Percentiles rank a stretch among this genome's conserved stretches.
phyloP scores from a whole-genome alignment of 2,888 invertebrate species.

The Drosophila cognata region DNA sequence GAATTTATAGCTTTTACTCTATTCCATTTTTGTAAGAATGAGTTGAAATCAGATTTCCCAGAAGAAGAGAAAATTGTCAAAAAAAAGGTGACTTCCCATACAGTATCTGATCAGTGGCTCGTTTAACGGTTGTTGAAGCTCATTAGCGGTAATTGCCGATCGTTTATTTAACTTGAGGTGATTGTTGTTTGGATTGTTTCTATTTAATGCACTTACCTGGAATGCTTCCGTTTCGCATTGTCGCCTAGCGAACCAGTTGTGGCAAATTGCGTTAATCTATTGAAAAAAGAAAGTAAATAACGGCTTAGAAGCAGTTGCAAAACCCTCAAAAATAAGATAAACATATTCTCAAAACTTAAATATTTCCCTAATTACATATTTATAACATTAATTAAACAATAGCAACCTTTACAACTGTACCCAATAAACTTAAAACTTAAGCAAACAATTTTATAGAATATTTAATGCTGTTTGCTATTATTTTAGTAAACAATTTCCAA shows the following conservation, averaged over 20 bases:
- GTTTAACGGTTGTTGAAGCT: not conserved
- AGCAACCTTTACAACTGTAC: not conserved
- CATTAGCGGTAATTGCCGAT: not conserved
- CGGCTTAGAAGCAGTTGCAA: slow-evolving; percentile 12
- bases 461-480: not conserved
- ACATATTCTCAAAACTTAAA: not conserved
- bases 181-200: not conserved
- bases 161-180: not conserved
- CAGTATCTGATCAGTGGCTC: not conserved
- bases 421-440: not conserved
- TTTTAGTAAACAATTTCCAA: not conserved
- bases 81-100: not conserved
- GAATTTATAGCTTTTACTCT: no score
- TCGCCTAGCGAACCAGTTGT: slow-evolving; percentile 56
- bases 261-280: slow-evolving; percentile 62
- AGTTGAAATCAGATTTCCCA: not conserved
- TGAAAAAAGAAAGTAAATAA: not conserved
- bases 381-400: not conserved
- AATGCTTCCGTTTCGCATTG: slow-evolving; percentile 67
- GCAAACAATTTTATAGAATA: not conserved
- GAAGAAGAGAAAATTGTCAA: not conserved
- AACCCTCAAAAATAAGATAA: not conserved
- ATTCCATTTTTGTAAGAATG: not conserved
- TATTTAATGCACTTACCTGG: slow-evolving; percentile 50
- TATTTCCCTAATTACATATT: not conserved